Conservation (phyloP, 2,113 vertebrate genomes). For the Cyprinodon variegatus region DNA sequence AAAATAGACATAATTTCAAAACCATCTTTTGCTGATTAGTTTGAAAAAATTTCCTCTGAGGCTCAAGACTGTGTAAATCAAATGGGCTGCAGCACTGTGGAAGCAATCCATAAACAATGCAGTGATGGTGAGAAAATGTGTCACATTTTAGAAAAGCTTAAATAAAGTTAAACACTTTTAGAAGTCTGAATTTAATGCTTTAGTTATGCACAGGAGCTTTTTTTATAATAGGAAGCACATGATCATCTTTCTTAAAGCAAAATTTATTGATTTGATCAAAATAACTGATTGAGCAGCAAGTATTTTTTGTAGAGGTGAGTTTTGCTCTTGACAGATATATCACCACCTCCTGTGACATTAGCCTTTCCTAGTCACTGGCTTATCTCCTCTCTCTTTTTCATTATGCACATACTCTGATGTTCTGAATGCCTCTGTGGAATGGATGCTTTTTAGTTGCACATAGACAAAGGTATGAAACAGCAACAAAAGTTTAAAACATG, state of each 20-base stretch:
- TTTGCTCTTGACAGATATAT: slow-evolving; percentile 56
- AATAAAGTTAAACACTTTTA: slow-evolving; percentile 10
- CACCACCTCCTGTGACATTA: slow-evolving; percentile 48
- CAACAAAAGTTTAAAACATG: slow-evolving; percentile 70
- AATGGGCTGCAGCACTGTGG: background rate
- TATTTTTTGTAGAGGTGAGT: slow-evolving; percentile 32
- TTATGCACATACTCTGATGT: slow-evolving; percentile 65
- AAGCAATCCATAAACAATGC: slow-evolving; percentile 3
- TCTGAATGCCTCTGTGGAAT: slow-evolving; percentile 72
- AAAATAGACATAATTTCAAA: slow-evolving; percentile 37
- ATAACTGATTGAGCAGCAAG: slow-evolving; percentile 30
- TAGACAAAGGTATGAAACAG: slow-evolving; percentile 71
- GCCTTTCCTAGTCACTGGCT: slow-evolving; percentile 63
- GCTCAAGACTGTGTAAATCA: slow-evolving; percentile 29
- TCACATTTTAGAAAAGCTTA: slow-evolving; percentile 5
- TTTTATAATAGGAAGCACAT: slow-evolving; percentile 27
- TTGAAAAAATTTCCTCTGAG: slow-evolving; percentile 20
- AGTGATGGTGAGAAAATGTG: background rate
- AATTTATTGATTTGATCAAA: slow-evolving; percentile 33
- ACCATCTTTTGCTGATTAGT: slow-evolving; percentile 27
- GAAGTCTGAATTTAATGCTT: slow-evolving; percentile 16
- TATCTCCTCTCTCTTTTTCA: slow-evolving; percentile 57
- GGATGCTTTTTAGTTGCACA: slow-evolving; percentile 78
- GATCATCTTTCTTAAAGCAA: slow-evolving; percentile 19
- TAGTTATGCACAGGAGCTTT: slow-evolving; percentile 4